A percentile compares a stretch with the other conserved stretches of the same genome.
These are phyloP conservation scores for Spinibarbus caldwelli DNA, from an alignment of 2,797 vertebrate species.

Conservation along the genomic window DNA sequence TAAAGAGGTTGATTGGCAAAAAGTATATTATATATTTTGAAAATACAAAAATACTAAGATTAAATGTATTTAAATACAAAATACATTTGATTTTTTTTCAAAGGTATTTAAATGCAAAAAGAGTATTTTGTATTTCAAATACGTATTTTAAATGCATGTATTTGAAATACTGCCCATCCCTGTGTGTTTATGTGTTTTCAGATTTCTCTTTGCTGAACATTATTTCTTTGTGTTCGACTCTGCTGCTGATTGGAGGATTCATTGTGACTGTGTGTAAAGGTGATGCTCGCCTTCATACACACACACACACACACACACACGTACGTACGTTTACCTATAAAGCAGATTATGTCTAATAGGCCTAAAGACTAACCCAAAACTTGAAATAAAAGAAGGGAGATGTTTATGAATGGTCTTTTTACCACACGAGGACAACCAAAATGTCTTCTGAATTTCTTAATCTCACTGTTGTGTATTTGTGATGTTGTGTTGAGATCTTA, in stretches of 20 bases:
- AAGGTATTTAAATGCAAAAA: no score
- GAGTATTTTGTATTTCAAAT: no score
- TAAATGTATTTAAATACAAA: no score
- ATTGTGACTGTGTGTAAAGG: conserved; percentile 6
- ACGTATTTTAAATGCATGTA: no score
- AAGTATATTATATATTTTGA: no score
- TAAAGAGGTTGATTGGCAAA: no score
- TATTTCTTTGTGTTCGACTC: conserved; percentile 15
- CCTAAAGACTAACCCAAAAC: background rate
- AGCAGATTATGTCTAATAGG: background rate
- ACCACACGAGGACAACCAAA: background rate
- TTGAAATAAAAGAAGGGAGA: background rate
- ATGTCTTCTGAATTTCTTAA: background rate
- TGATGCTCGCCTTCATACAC: background rate
- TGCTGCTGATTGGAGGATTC: conserved; percentile 30
- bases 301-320: background rate
- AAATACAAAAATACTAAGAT: no score
- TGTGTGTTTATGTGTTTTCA: background rate
- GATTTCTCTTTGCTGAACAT: conserved; percentile 17
- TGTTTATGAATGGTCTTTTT: background rate
- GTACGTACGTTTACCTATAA: no score
- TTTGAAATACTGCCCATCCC: no score
- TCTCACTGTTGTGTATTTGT: background rate
- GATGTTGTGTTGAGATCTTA: background rate
- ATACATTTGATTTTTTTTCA: no score